Evolutionary conservation across 2,113 vertebrate species (phyloP), one percentile per base, ranked within the genome.

Genomic region (Empidonax alnorum): DNA sequence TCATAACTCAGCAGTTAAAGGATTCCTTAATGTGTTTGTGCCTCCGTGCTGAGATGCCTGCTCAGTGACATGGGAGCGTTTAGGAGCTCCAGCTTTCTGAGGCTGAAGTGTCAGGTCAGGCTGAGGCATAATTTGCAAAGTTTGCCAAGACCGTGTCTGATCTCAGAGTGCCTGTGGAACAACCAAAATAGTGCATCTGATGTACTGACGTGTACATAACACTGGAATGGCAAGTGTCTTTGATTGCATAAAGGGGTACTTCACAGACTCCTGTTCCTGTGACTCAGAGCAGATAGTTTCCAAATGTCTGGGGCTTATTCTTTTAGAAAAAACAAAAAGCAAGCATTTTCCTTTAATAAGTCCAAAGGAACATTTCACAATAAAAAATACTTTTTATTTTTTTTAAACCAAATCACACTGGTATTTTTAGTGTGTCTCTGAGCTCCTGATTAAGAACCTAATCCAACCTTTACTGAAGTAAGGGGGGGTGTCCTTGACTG

Each of bases 341-440:
- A 84, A 87, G 39, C 42, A 88, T 96, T 97, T 96, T 97, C 87
- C 87, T 90, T 90, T 93, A 86, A 13, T 75, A 87, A 91, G 59
- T 76, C 92, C 76, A 96, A 95, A 95, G 68, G 94, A 97, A 96
- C 68, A 96, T 97, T 96, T 96, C 96, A 95, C 94, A 97, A 97
- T 88, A 78, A 95, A 94, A 94, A 84, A 12, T 44, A 28, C 41
- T 79, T 67, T 42, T 75, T 59, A 4, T 47, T 79, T 87, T 83
- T 35, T 81, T 82, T 76, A 14, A 95, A 82, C 23, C 58, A 92
- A 52, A 49, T 84, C 56, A 61, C 44, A 27, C 8, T 89, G 72
- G 50, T 92, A 62, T 96, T 95, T 94, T 78, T 83, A 69, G 76
- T 87, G 78, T 77, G 78, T 18, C 24, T 79, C 71, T 91, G 85